These are phyloP conservation scores for Gasteruption jaculator DNA, from an alignment of 2,888 invertebrate species.

Conservation along the genomic window DNA sequence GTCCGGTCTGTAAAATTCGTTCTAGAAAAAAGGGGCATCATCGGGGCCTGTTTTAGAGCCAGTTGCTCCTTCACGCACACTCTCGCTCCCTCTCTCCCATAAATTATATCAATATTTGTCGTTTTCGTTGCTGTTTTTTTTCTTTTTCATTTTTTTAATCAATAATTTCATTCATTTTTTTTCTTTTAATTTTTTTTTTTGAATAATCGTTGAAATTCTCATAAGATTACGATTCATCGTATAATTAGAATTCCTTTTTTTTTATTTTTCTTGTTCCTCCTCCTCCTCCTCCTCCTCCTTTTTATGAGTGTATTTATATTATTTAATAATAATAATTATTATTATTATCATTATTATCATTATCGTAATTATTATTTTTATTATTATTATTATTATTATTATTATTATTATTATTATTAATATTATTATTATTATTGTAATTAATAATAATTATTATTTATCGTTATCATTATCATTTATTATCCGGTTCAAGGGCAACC, in stretches of 20 bases:
- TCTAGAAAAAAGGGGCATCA: no score
- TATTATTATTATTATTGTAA: conserved; percentile 21
- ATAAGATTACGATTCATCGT: conserved; percentile 23
- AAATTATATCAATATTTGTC: conserved; percentile 27
- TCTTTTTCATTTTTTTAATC: conserved; percentile 19
- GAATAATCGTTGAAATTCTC: conserved; percentile 45
- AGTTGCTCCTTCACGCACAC: no score
- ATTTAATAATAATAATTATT: conserved; percentile 16
- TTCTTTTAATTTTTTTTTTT: conserved; percentile 32
- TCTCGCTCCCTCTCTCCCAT: no score
- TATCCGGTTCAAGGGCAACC: conserved; percentile 70
- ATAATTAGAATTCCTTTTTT: conserved; percentile 18
- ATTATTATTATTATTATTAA: conserved; percentile 8
- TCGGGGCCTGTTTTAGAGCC: no score
- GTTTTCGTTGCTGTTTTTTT: conserved; percentile 21
- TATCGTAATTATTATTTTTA: conserved; percentile 19
- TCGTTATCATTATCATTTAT: no score
- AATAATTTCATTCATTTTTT: conserved; percentile 24
- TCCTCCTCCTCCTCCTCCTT: conserved; percentile 8
- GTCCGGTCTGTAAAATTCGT: no score
- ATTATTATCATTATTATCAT: conserved; percentile 21
- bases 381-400: conserved; percentile 14
- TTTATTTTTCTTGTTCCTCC: conserved; percentile 9
- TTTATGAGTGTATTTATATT: conserved; percentile 13
- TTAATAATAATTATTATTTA: no score